Percentiles rank a stretch among this genome's conserved stretches.
These are phyloP conservation scores for Borostomias antarcticus DNA, from an alignment of 2,797 vertebrate genomes.

Conservation along the genomic window DNA sequence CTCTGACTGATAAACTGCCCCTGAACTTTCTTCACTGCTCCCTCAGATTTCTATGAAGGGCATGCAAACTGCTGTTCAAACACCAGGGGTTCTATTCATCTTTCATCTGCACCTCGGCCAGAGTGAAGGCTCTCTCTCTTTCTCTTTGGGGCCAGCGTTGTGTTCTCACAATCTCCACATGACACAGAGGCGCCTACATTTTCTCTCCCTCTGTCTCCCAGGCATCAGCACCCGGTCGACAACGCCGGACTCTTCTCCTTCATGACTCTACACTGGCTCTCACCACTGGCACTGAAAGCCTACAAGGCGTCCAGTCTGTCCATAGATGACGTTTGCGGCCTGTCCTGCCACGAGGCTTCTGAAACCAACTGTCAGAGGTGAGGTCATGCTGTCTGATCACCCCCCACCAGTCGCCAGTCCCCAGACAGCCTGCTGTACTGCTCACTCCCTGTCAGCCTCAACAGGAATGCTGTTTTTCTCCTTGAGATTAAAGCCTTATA, in stretches of 20 bases:
- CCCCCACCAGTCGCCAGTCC: too few species aligned
- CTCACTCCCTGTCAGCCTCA: too few species aligned
- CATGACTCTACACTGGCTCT: constrained; percentile 84
- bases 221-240: constrained; percentile 85
- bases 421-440: too few species aligned
- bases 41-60: constrained; percentile 70
- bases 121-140: constrained; percentile 48
- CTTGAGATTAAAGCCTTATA: too few species aligned
- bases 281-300: constrained; percentile 78
- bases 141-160: constrained; percentile 31
- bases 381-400: too few species aligned
- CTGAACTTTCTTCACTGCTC: constrained; percentile 54
- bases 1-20: constrained; percentile 61
- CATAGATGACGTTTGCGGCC: constrained; percentile 79
- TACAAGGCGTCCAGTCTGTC: constrained; percentile 72
- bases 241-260: constrained; percentile 85
- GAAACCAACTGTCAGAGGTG: constrained; percentile 70
- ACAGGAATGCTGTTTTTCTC: too few species aligned
- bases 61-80: constrained; percentile 77
- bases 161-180: constrained; percentile 36
- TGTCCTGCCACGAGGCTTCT: constrained; percentile 82
- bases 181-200: constrained; percentile 47
- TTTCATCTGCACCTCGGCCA: constrained; percentile 34
- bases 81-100: constrained; percentile 63
- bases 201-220: constrained; percentile 52